These are phyloP conservation scores for Temnothorax ravouxi DNA, from an alignment of 2,888 invertebrate species.

Conservation along the genomic window DNA sequence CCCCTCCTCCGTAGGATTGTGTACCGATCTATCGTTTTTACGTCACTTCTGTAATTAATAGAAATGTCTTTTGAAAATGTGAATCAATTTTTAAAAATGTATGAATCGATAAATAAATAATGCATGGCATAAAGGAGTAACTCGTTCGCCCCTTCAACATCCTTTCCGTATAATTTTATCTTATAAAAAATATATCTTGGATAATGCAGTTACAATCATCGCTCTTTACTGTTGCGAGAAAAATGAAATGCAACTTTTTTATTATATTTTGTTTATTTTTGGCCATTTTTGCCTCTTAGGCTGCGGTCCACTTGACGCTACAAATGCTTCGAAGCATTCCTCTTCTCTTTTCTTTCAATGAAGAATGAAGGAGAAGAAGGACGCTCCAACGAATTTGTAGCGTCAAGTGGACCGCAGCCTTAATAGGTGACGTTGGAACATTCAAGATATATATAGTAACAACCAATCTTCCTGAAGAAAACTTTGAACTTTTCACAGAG, in stretches of 20 bases:
- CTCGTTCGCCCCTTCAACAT: not conserved
- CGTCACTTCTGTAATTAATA: slow-evolving; percentile 72
- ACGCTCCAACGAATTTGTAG: too few species aligned
- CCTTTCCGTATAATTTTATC: not conserved
- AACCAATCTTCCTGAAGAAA: too few species aligned
- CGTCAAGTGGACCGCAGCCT: too few species aligned
- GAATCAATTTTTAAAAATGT: slow-evolving; percentile 78
- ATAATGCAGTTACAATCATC: not conserved
- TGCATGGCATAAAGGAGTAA: slow-evolving; percentile 72
- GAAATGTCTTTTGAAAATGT: slow-evolving; percentile 76
- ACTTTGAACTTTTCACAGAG: too few species aligned
- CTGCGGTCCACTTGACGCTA: too few species aligned
- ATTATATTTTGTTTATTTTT: not conserved
- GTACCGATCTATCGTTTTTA: slow-evolving; percentile 72
- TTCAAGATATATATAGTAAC: too few species aligned
- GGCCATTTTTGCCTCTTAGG: not conserved
- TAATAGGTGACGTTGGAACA: not conserved
- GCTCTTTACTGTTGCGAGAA: not conserved
- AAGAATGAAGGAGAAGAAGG: too few species aligned
- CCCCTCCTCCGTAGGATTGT: slow-evolving; percentile 61
- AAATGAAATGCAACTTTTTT: not conserved
- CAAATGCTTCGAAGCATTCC: too few species aligned
- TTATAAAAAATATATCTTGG: not conserved
- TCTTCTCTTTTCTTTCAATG: too few species aligned
- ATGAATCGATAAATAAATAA: slow-evolving; percentile 79